Conservation (phyloP, 2,113 vertebrate genomes). For the Zapus hudsonius region DNA sequence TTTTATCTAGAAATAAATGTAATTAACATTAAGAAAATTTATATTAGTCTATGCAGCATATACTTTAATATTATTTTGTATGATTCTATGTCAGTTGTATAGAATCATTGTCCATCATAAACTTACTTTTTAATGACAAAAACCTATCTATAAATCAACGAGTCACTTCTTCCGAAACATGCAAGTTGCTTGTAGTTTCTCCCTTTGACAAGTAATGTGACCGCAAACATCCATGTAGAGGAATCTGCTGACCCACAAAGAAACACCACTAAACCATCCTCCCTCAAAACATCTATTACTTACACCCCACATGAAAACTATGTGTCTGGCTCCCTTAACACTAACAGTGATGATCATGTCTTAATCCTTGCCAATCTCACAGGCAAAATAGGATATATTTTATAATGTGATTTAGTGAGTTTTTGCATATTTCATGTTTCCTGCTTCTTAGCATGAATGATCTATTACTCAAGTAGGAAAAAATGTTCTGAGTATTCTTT, state of each 20-base stretch:
- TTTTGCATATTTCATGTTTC: not conserved
- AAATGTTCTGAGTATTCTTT: not conserved
- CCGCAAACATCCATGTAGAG: not conserved
- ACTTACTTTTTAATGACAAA: not conserved
- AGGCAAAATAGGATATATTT: not conserved
- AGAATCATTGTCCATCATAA: not conserved
- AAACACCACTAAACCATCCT: constrained; percentile 24
- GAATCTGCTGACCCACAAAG: constrained; percentile 65
- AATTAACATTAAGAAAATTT: constrained; percentile 26
- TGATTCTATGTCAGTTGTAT: not conserved
- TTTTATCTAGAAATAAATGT: constrained; percentile 3
- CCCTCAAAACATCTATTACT: constrained; percentile 12
- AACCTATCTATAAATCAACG: not conserved
- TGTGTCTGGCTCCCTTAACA: not conserved
- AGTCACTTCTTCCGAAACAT: not conserved
- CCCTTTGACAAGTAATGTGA: constrained; percentile 28
- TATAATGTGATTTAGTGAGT: not conserved
- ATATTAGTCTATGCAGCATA: not conserved
- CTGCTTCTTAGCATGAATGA: not conserved
- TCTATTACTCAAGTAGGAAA: not conserved
- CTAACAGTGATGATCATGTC: not conserved
- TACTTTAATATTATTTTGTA: not conserved
- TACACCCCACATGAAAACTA: not conserved
- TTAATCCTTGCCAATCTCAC: not conserved
- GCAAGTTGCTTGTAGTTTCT: not conserved